Evolutionary conservation across 2,888 invertebrate species (phyloP).

Genomic region (Dasysyrphus albostriatus): DNA sequence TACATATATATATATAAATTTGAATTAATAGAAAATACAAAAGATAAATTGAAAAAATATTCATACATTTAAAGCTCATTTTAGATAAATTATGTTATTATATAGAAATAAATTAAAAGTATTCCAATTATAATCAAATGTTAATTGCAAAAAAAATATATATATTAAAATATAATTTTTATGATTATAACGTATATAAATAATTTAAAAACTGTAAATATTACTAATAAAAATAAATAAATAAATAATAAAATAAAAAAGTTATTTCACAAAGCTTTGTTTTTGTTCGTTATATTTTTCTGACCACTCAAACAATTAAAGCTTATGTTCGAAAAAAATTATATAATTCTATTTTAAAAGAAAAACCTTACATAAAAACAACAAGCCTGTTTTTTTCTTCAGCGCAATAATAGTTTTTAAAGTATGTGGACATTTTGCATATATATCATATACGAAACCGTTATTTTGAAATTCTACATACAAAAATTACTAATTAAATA

Average conservation of each 20-base stretch:
- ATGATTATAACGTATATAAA: conserved; percentile 62
- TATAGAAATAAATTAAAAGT: conserved; percentile 59
- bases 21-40: conserved; percentile 36
- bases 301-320: conserved; percentile 9
- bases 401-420: conserved; percentile 70
- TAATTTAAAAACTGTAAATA: conserved; percentile 70
- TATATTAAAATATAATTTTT: conserved; percentile 63
- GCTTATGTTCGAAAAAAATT: conserved; percentile 21
- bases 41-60: conserved; percentile 38
- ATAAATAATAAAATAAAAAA: conserved; percentile 30
- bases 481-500: not conserved
- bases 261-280: conserved; percentile 46
- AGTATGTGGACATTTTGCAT: conserved; percentile 49
- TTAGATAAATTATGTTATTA: conserved; percentile 67
- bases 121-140: conserved; percentile 68
- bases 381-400: conserved; percentile 69
- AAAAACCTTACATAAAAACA: conserved; percentile 29
- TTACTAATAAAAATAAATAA: conserved; percentile 34
- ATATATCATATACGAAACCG: conserved; percentile 20
- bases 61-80: conserved; percentile 64
- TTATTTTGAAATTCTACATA: conserved; percentile 46
- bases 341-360: conserved; percentile 17
- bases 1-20: conserved; percentile 51
- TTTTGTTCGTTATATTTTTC: conserved; percentile 46
- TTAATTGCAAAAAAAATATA: conserved; percentile 65